Evolutionary conservation across 2,113 vertebrate species (phyloP).

Genomic region (Tautogolabrus adspersus): DNA sequence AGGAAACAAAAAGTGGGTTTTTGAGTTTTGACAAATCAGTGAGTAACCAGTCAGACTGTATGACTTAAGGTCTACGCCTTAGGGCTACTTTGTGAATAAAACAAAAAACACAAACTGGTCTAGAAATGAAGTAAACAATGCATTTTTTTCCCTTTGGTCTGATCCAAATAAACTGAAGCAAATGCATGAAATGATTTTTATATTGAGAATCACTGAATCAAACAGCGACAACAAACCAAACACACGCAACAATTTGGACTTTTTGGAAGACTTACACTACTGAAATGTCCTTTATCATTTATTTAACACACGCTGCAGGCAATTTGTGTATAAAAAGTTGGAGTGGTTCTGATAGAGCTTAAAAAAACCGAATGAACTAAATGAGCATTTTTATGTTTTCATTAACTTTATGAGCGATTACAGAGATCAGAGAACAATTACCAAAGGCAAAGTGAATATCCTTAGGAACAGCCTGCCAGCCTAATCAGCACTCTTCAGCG

Average conservation of each 20-base stretch:
- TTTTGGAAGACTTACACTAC: background rate
- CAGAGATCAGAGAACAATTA: slow-evolving; percentile 20
- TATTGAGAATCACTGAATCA: background rate
- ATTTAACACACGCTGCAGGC: slow-evolving; percentile 9
- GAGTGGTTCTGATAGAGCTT: background rate
- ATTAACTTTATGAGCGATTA: slow-evolving; percentile 4
- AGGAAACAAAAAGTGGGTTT: too few relatives aligned
- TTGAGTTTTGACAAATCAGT: too few relatives aligned
- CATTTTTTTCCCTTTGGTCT: too few relatives aligned
- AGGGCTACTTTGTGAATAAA: too few relatives aligned
- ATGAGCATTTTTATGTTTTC: slow-evolving; percentile 20
- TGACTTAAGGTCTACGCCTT: too few relatives aligned
- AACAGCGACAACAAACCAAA: background rate
- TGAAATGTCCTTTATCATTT: background rate
- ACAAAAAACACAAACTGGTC: too few relatives aligned
- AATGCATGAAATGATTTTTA: background rate
- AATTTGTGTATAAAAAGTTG: background rate
- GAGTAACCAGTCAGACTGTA: too few relatives aligned
- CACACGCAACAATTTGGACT: background rate
- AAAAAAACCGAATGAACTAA: background rate
- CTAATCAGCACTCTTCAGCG: slow-evolving; percentile 1
- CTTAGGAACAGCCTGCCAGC: background rate
- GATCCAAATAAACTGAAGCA: background rate
- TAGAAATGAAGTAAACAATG: too few relatives aligned
- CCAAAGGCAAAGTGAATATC: background rate